Conservation (phyloP, 2,888 invertebrate species). For the Aethes cnicana region DNA sequence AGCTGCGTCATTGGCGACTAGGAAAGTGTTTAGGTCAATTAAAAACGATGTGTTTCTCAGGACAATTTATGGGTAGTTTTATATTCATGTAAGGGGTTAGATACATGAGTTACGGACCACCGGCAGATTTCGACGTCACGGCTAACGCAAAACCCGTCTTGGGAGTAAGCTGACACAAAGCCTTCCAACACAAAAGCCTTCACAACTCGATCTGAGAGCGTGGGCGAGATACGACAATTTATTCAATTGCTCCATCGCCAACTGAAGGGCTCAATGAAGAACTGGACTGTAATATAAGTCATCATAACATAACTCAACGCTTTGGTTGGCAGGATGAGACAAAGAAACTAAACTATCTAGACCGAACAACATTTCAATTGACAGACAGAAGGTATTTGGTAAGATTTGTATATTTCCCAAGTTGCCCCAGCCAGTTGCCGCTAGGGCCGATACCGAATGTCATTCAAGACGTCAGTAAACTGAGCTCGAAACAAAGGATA, state of each 20-base stretch:
- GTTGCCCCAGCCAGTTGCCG: constrained; percentile 33
- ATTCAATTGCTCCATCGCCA: constrained; percentile 40
- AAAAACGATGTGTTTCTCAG: no score
- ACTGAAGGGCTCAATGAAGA: constrained; percentile 1
- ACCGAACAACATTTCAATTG: not conserved
- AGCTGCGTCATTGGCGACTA: no score
- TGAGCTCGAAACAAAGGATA: constrained; percentile 61
- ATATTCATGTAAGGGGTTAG: constrained; percentile 9
- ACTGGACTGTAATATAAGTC: constrained; percentile 3
- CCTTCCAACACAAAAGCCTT: constrained; percentile 50
- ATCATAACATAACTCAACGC: no score
- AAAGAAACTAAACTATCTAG: not conserved
- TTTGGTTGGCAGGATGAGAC: no score
- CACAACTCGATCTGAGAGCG: constrained; percentile 44
- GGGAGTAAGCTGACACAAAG: constrained; percentile 54
- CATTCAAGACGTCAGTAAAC: constrained; percentile 46
- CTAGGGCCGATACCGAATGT: constrained; percentile 37
- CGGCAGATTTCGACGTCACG: constrained; percentile 24
- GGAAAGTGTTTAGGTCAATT: no score
- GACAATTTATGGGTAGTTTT: no score
- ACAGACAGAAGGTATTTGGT: constrained; percentile 5
- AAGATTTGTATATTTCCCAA: constrained; percentile 20
- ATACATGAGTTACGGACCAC: constrained; percentile 13
- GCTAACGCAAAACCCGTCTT: constrained; percentile 10
- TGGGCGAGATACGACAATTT: constrained; percentile 57